Evolutionary conservation across 2,797 vertebrate genomes (phyloP), one percentile per base, ranked within the genome.

Genomic region (Sebastiscus tertius): DNA sequence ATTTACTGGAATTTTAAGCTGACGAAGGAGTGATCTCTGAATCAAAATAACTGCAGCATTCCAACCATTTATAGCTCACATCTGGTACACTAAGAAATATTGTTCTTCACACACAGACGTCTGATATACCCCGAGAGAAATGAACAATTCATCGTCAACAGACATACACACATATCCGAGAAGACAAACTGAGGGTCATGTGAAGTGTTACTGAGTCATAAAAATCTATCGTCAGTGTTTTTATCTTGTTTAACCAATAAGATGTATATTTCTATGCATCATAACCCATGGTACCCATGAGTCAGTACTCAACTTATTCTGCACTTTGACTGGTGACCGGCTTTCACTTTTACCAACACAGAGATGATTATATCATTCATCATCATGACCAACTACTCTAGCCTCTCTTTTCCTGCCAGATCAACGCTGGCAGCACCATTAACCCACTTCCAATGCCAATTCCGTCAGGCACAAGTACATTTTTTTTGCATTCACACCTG

Each of bases 401-500:
- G 42, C 14, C 13, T 42, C 39, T 42, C 39, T 42, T 42, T 0
- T 42, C 42, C 42, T 16, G 42, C 42, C 42, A 46, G 42, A 46
- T 46, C 42, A 46, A 46, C 39, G 39, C 39, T 42, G 39, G 14
- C 39, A 42, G 14, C 39, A 42, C 39, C 39, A 42, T 42, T 16
- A 42, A 42, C 39, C 16, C 42, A 18, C 16, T 46, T 14, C 42
- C 42, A 46, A 46, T 7, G 42, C 42, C 42, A 18, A 18, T 18
- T 46, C 6, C 1, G 16, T 46, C 16, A 18, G 42, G 42, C 16
- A 46, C 42, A 16, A 46, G 42, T 46, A 18, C 1, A 16, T 5
- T 22, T 39, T 24, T 59, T 58, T 73, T 61, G 8, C 72, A 79
- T 82, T 79, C 72, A 64, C 81, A 84, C 59, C 79, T 66, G 20